phyloP scores from a whole-genome alignment of 2,113 vertebrate species.

The Atlantisia rogersi region DNA sequence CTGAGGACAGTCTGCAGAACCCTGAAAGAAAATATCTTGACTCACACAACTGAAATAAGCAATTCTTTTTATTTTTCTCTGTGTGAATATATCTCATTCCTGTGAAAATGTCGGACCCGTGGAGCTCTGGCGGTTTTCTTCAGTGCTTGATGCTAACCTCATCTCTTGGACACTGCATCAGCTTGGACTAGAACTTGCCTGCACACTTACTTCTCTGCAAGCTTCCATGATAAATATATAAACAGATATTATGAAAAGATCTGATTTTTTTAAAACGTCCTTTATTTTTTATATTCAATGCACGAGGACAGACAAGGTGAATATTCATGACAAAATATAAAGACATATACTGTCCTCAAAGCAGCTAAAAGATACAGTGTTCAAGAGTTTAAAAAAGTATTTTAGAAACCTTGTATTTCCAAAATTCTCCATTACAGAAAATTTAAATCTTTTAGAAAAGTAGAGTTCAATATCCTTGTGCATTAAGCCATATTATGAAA shows the following conservation, averaged over 20 bases:
- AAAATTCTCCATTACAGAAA: constrained; percentile 35
- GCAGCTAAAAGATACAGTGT: neutral
- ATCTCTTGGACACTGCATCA: neutral
- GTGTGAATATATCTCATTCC: neutral
- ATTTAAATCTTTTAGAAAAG: constrained; percentile 16
- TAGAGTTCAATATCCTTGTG: neutral
- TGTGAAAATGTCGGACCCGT: neutral
- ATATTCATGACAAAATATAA: constrained; percentile 7
- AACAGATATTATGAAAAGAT: neutral
- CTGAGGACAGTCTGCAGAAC: neutral
- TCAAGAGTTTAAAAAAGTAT: constrained; percentile 23
- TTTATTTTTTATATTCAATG: constrained; percentile 64
- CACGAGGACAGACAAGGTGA: constrained; percentile 8
- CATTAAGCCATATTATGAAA: neutral
- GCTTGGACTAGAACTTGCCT: neutral
- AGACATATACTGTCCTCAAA: neutral
- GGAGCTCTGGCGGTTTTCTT: neutral
- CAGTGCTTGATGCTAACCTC: neutral
- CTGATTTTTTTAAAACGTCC: neutral
- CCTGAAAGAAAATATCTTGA: neutral
- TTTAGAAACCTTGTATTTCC: constrained; percentile 26
- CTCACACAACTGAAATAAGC: neutral
- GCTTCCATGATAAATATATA: neutral
- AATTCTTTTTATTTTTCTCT: neutral
- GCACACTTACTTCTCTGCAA: neutral